Base-by-base conservation (phyloP, 1,140 invertebrate genomes). In the Drosophila guanche region DNA sequence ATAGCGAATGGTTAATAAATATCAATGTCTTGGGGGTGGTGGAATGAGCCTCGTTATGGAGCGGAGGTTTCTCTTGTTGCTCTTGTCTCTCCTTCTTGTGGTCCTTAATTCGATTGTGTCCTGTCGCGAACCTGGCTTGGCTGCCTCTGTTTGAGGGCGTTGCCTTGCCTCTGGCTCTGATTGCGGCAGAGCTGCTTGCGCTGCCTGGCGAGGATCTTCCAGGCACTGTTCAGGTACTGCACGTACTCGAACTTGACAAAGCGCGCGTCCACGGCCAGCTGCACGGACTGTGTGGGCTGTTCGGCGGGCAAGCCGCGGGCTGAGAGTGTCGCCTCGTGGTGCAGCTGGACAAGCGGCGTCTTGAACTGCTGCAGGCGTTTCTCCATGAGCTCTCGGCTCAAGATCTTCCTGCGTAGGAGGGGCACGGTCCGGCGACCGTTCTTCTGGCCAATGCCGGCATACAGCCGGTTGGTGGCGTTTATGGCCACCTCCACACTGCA, bases 401-500 rank as follows among this genome's bases (percentile, higher is more conserved):
- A 16, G 3, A 67, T 66, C 43, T 62, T 59, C 3, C 67, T 45
- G 27, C 43, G 43, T 10, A 68, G 33, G 22, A 29, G 20, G 1
- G 37, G 29, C 8, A 33, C 20, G 43, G 7, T 5, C 8, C 23
- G 5, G 5, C 5, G 22, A 8, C 7, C 10, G 5, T 46, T 43
- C 14, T 27, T 47, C 12, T 10, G 1, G 22, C 40, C 12, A 37
- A 33, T 20, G 37, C 42, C 4, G 20, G 6, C 23, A 3, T 69
- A 66, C 3, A 83, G 53, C 0, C 40, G 57, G 12, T 52, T 69
- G 7, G 73, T 88, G 5, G 42, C 59, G 33, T 88, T 90, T 16
- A 88, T 80, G 16, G 83, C 66, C 25, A 67, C 51, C 47, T 90
- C 88, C 22, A 90, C 74, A 4, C 66, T 48, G 53, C 88, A 90